Evolutionary conservation across 2,113 vertebrate genomes (phyloP), one percentile per base, ranked within the genome.

Genomic region (Sinocyclocheilus grahami): DNA sequence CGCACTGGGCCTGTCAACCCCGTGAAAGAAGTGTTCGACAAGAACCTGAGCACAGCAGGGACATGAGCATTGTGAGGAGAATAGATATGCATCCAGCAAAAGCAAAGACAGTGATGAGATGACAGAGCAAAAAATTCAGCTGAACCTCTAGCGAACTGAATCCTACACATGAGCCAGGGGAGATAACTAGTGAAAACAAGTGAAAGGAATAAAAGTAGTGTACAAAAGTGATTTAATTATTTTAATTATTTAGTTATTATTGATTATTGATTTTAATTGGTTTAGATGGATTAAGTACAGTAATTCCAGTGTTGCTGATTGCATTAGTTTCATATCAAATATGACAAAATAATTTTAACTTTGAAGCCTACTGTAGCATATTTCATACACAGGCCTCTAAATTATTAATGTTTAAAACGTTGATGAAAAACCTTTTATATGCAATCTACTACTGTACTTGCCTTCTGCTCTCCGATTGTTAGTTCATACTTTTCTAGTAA

Each of bases 1-100:
- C 89, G 95, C 91, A 99, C 96, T 77, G 93, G 94, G 16, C 98
- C 98, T 39, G 97, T 98, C 88, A 97, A 95, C 63, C 98, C 98
- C 1, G 96, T 95, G 92, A 99, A 99, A 78, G 96, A 96, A 71
- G 96, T 97, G 92, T 98, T 98, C 92, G 96, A 95, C 91, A 99
- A 93, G 92, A 98, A 99, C 93, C 98, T 99, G 53, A 85, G 69
- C 58, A 24, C 62, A 91, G 27, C 88, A 89, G 72, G 55, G 30
- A 53, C 27, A 55, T 20, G 46, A 85, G 81, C 4, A 58, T 84
- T 72, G 53, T 84, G 20, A 74, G 69, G 51, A 9, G 51, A 84
- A 63, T 87, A 86, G 79, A 88, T 37, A 83, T 71, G 27, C 27
- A 30, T 69, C 46, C 65, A 65, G 60, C 12, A 33, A 20, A 69